phyloP scores from a whole-genome alignment of 1,140 invertebrate genomes.

The Thrips palmi region DNA sequence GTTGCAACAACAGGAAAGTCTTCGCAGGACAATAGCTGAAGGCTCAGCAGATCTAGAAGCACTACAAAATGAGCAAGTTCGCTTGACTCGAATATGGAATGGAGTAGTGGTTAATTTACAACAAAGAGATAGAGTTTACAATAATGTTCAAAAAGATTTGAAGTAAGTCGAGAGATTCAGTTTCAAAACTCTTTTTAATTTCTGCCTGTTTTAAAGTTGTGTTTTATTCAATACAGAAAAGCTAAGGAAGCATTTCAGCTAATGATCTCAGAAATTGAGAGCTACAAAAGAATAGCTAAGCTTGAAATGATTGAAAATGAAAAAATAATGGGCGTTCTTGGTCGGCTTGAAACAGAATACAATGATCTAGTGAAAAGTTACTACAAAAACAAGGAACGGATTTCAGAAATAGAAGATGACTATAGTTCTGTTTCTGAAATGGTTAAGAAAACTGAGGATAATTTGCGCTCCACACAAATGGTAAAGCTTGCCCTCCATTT shows the following conservation, averaged over 20 bases:
- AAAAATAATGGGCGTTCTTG: conserved; percentile 35
- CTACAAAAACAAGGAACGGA: conserved; percentile 18
- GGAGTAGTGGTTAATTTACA: conserved; percentile 45
- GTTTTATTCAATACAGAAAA: too few relatives aligned
- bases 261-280: conserved; percentile 30
- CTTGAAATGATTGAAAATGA: conserved; percentile 47
- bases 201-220: too few relatives aligned
- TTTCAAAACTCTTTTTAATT: conserved; percentile 10
- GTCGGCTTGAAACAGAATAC: conserved; percentile 33
- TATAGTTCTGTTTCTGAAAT: background rate
- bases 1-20: background rate
- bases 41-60: conserved; percentile 48
- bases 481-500: background rate
- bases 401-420: background rate
- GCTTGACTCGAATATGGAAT: conserved; percentile 48
- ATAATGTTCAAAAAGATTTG: conserved; percentile 35
- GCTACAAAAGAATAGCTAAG: conserved; percentile 27
- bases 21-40: conserved; percentile 26
- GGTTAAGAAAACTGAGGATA: background rate
- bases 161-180: conserved; percentile 23
- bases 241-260: conserved; percentile 32
- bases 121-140: conserved; percentile 40
- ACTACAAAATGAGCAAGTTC: conserved; percentile 43
- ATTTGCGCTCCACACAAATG: background rate
- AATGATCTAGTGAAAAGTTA: conserved; percentile 18